Base-by-base conservation (phyloP, 2,888 invertebrate genomes). In the Anthoptus insignis region DNA sequence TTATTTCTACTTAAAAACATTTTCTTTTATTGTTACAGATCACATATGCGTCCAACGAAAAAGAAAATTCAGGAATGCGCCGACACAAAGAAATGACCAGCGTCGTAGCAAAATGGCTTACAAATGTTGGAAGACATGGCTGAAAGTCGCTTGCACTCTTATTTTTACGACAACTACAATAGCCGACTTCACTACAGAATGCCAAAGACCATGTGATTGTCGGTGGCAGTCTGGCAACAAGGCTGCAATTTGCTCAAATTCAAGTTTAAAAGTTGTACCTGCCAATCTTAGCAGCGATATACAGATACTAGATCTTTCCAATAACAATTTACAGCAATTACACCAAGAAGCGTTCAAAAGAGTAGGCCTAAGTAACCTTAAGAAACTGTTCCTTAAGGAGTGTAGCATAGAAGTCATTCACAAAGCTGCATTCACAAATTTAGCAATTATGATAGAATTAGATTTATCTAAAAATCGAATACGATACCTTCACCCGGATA, bases 221-320 rank as follows among this genome's bases (percentile, higher is more conserved):
- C 95, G 96, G 78, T 98, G 98, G 98, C 96, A 96, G 64, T 96
- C 96, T 22, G 98, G 98, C 0, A 97, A 96, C 84, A 97, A 97
- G 85, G 96, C 96, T 2, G 98, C 98, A 27, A 97, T 97, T 76
- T 98, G 98, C 87, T 95, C 94, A 56, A 94, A 94, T 68, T 95
- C 95, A 50, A 94, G 95, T 37, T 93, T 97, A 22, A 94, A 89
- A 66, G 83, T 94, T 29, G 95, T 98, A 56, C 98, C 98, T 0
- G 92, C 89, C 1, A 95, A 95, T 70, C 93, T 98, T 8, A 97
- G 97, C 81, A 94, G 94, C 69, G 96, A 97, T 59, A 93, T 96
- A 69, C 95, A 96, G 81, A 95, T 95, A 65, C 89, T 97, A 59
- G 97, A 97, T 78, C 91, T 98, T 7, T 96, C 96, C 0, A 94